Conservation (phyloP, 2,888 invertebrate species). For the Watsonalla binaria region DNA sequence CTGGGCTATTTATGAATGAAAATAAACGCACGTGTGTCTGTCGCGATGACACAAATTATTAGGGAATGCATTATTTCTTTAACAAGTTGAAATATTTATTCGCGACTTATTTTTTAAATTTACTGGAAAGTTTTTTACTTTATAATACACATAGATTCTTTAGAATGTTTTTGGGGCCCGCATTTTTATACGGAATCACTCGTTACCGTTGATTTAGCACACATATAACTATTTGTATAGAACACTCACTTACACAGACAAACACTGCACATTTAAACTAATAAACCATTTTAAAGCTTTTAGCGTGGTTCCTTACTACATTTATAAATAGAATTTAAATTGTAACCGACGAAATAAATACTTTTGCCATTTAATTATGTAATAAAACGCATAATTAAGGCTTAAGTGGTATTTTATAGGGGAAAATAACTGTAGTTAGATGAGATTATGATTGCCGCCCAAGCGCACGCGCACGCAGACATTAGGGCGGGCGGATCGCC, state of each 20-base stretch:
- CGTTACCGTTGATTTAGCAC: background rate
- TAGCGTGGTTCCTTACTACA: slow-evolving; percentile 7
- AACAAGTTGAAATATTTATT: slow-evolving; percentile 10
- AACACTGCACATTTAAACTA: slow-evolving; percentile 12
- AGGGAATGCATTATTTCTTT: slow-evolving; percentile 58
- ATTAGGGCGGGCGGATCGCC: slow-evolving; percentile 62
- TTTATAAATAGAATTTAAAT: slow-evolving; percentile 6
- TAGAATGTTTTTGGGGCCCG: background rate
- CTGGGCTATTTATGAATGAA: slow-evolving; percentile 66
- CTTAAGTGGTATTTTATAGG: background rate
- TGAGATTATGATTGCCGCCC: slow-evolving; percentile 44
- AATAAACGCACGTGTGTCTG: slow-evolving; percentile 65
- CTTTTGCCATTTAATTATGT: background rate
- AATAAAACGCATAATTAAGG: background rate
- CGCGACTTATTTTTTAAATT: background rate
- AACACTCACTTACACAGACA: background rate
- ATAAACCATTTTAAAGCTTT: slow-evolving; percentile 27
- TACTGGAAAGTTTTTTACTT: background rate
- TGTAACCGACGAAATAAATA: slow-evolving; percentile 2
- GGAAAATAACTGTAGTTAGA: slow-evolving; percentile 13
- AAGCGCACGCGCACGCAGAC: slow-evolving; percentile 48
- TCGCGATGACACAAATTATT: slow-evolving; percentile 38
- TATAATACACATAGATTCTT: background rate
- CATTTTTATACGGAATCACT: slow-evolving; percentile 4
- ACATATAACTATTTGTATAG: too few relatives aligned